Evolutionary conservation across 2,113 vertebrate species (phyloP), one percentile per base, ranked within the genome.

Genomic region (Agapornis roseicollis): DNA sequence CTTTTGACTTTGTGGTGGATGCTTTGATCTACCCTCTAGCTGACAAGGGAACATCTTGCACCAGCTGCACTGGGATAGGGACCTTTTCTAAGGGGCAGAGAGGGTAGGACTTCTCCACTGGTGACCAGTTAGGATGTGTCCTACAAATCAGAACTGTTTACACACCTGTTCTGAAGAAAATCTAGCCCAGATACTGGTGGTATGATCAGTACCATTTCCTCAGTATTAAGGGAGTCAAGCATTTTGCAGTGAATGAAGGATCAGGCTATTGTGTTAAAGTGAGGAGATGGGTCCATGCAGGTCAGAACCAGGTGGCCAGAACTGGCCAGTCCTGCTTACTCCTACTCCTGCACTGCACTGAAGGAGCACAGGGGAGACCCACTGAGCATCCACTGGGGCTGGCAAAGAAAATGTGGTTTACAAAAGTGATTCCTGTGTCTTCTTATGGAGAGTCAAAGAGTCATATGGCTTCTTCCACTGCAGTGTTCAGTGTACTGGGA

Each of bases 171-270:
- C 69, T 49, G 70, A 46, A 95, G 84, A 85, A 91, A 68, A 79
- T 44, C 15, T 1, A 1, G 19, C 39, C 22, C 24, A 53, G 13
- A n/a, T 13, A 1, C 47, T 24, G 31, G 12, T 3, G 3, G 16
- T 18, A 7, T 44, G 81, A 11, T 33, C 25, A 50, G 35, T 23
- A 16, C 4, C 6, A 9, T 50, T 66, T 50, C 77, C 76, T 23
- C 53, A 69, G 11, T 0, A 0, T 29, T 33, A 5, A 31, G 25
- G 13, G 18, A 14, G 9, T 37, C 17, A 15, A 24, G 50, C 15
- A 22, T 79, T 88, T 37, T 76, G 68, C 42, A 41, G 29, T 5
- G 47, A 8, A 15, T 10, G 60, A 47, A 61, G 56, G 55, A 13
- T 11, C 50, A 61, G 44, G 56, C 52, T 7, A 0, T 13, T 46